phyloP scores from a whole-genome alignment of 2,888 invertebrate species.

The Malacosoma neustria region DNA sequence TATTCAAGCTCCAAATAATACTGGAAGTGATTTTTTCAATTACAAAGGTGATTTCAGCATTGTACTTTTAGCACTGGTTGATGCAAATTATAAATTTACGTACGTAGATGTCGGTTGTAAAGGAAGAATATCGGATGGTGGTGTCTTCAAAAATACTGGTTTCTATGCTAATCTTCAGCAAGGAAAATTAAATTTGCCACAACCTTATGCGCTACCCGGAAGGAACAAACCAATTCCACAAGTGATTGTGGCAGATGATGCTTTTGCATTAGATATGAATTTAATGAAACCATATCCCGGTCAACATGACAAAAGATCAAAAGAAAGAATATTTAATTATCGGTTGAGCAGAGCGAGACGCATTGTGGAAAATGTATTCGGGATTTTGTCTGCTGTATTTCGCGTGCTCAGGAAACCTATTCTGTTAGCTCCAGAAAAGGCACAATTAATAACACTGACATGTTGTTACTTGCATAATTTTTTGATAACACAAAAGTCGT shows the following conservation, averaged over 20 bases:
- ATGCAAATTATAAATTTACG: conserved; percentile 12
- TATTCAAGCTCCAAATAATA: conserved; percentile 8
- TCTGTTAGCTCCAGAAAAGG: conserved; percentile 12
- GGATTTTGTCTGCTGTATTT: conserved; percentile 12
- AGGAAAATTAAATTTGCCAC: conserved; percentile 12
- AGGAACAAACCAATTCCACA: conserved; percentile 17
- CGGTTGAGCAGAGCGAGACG: conserved; percentile 9
- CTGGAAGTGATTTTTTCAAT: conserved; percentile 1
- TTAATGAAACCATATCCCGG: conserved; percentile 18
- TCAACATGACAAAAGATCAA: conserved; percentile 12
- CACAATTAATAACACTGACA: conserved; percentile 15
- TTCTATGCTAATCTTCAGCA: conserved; percentile 13
- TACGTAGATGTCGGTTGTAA: conserved; percentile 11
- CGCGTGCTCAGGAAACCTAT: conserved; percentile 11
- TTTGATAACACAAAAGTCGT: conserved; percentile 13
- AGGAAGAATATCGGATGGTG: conserved; percentile 15
- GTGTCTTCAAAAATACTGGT: conserved; percentile 15
- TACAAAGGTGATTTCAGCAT: conserved; percentile 5
- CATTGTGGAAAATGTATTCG: conserved; percentile 23
- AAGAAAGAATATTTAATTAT: conserved; percentile 24
- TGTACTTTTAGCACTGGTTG: conserved; percentile 5
- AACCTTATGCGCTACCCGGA: conserved; percentile 14
- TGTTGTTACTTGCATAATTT: conserved; percentile 15
- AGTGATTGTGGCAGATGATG: conserved; percentile 17
- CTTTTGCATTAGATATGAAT: conserved; percentile 16